phyloP scores from a whole-genome alignment of 1,140 invertebrate genomes.

The Acromyrmex heyeri region DNA sequence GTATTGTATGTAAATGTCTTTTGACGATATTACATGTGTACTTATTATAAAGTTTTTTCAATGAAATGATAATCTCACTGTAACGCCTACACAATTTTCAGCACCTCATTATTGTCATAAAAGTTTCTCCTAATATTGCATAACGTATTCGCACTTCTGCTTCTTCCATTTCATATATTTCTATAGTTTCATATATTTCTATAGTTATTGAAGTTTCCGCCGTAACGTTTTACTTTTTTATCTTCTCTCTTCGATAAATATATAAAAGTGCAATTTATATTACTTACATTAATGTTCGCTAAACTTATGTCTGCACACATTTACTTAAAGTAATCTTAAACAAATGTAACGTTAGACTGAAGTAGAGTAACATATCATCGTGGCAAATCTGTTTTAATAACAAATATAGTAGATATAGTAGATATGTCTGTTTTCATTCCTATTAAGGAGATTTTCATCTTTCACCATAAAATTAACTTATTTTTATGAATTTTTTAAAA shows the following conservation, averaged over 20 bases:
- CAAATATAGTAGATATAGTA: not conserved
- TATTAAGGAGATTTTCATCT: too few relatives aligned
- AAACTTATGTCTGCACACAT: not conserved
- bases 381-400: not conserved
- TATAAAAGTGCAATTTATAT: conserved; percentile 33
- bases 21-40: not conserved
- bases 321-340: conserved; percentile 12
- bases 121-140: conserved; percentile 30
- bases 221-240: not conserved
- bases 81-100: conserved; percentile 37
- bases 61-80: not conserved
- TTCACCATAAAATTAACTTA: too few relatives aligned
- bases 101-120: not conserved
- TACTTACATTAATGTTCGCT: conserved; percentile 7
- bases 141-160: conserved; percentile 13
- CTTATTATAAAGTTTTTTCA: not conserved
- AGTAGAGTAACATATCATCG: not conserved
- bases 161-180: not conserved
- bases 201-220: conserved; percentile 26
- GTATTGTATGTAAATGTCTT: conserved; percentile 4
- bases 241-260: not conserved
- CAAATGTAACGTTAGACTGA: not conserved
- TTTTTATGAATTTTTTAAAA: too few relatives aligned
- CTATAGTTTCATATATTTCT: conserved; percentile 35
- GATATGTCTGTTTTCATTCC: not conserved